Evolutionary conservation across 1,140 invertebrate genomes (phyloP).

Genomic region (Trinorchestia longiramus): DNA sequence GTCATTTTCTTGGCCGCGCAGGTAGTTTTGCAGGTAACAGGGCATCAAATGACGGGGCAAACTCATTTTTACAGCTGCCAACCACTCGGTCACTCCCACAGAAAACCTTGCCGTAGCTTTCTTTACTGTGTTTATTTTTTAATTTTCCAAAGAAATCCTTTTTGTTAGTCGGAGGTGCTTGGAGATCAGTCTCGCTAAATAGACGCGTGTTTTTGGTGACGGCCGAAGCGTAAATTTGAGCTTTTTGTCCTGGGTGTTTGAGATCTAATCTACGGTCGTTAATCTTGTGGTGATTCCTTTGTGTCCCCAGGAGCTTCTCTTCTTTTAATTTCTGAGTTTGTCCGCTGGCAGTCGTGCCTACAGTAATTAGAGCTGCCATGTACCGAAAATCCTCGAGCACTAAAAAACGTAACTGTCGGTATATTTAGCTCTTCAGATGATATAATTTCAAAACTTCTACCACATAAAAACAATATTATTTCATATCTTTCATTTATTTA

Average conservation of each 20-base stretch:
- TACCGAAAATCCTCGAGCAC: too few species aligned
- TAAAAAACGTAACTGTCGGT: too few species aligned
- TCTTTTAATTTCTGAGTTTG: constrained; percentile 5
- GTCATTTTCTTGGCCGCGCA: constrained; percentile 10
- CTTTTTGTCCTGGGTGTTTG: background rate
- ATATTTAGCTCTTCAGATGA: too few species aligned
- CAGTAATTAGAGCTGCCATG: background rate
- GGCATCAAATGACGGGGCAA: constrained; percentile 39
- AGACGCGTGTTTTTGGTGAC: background rate
- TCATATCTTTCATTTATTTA: too few species aligned
- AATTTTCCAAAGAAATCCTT: background rate
- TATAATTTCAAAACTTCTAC: too few species aligned
- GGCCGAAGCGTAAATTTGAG: constrained; percentile 5
- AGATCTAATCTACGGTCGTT: constrained; percentile 43
- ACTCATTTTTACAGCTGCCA: constrained; percentile 30
- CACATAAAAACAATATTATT: too few species aligned
- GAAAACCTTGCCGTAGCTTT: background rate
- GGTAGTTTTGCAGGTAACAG: constrained; percentile 48
- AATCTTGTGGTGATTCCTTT: constrained; percentile 36
- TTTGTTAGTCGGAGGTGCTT: background rate
- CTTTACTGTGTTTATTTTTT: background rate
- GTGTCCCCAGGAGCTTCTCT: constrained; percentile 1
- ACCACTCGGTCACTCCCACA: constrained; percentile 11
- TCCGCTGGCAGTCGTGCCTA: background rate
- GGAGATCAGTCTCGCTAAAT: background rate